Evolutionary conservation across 1,140 invertebrate species (phyloP).

Genomic region (Pomacea maculata): DNA sequence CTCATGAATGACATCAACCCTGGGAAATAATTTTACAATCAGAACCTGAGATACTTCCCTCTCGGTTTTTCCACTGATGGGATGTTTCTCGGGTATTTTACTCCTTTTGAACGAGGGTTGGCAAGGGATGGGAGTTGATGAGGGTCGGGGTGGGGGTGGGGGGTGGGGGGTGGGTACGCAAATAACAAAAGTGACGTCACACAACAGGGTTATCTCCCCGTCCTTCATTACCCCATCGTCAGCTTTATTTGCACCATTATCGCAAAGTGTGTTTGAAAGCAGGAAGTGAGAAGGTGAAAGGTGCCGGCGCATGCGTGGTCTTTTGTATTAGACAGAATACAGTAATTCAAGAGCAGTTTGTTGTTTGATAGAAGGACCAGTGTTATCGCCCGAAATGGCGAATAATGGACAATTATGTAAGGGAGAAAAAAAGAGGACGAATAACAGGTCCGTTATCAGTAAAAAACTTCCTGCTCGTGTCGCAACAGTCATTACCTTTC

Average conservation of each 20-base stretch:
- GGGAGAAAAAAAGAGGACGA: background rate
- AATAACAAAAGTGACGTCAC: no score
- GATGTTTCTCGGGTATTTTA: no score
- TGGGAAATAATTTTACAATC: no score
- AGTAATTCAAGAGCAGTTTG: background rate
- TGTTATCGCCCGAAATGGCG: background rate
- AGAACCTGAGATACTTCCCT: no score
- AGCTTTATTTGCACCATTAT: background rate
- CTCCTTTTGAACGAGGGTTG: no score
- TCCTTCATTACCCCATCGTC: background rate
- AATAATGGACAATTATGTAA: slow-evolving; percentile 5
- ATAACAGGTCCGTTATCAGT: background rate
- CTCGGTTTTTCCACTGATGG: no score
- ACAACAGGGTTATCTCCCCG: background rate
- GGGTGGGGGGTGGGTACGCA: no score
- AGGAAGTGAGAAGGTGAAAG: background rate
- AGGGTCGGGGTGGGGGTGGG: no score
- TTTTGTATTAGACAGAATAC: background rate
- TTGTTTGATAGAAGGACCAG: background rate
- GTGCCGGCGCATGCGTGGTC: background rate
- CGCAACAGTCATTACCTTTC: background rate
- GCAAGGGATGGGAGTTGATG: no score
- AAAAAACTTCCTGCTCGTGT: background rate
- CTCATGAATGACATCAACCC: no score
- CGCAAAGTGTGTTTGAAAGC: background rate